These are phyloP conservation scores for Phaenicophaeus curvirostris DNA, from an alignment of 2,797 vertebrate genomes.

Conservation along the genomic window DNA sequence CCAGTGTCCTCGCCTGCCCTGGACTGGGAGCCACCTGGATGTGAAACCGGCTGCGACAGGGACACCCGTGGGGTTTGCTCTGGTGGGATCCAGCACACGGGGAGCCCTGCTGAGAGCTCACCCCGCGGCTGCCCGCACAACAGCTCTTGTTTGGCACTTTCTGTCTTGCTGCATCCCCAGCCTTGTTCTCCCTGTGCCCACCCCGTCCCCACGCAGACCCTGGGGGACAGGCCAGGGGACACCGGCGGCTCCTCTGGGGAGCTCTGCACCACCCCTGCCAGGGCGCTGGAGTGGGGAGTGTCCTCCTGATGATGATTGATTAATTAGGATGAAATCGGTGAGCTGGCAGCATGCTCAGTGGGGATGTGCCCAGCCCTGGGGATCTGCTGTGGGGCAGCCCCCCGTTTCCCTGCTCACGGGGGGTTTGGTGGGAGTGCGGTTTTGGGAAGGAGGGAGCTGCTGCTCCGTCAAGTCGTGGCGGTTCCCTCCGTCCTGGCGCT, in stretches of 20 bases:
- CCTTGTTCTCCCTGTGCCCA: fast-evolving
- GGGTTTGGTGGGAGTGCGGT: fast-evolving
- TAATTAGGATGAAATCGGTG: background rate
- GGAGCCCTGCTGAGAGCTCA: background rate
- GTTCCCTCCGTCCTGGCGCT: background rate
- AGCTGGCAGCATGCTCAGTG: fast-evolving
- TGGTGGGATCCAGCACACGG: fast-evolving
- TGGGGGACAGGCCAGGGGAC: background rate
- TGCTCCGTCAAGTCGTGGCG: background rate
- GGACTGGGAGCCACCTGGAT: background rate
- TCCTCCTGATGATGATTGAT: background rate
- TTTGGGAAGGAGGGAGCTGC: background rate
- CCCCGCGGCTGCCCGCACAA: fast-evolving
- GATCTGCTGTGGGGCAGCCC: background rate
- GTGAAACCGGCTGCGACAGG: fast-evolving
- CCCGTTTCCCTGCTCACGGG: fast-evolving
- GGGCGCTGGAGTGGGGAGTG: background rate
- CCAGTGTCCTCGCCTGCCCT: background rate
- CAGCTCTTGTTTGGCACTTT: background rate
- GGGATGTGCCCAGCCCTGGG: fast-evolving
- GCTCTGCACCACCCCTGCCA: background rate
- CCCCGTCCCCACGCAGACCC: background rate
- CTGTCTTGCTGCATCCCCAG: background rate
- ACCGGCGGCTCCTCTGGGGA: fast-evolving
- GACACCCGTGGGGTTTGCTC: fast-evolving